Base-by-base conservation (phyloP, 2,888 invertebrate genomes). In the Tenthredo amoena region DNA sequence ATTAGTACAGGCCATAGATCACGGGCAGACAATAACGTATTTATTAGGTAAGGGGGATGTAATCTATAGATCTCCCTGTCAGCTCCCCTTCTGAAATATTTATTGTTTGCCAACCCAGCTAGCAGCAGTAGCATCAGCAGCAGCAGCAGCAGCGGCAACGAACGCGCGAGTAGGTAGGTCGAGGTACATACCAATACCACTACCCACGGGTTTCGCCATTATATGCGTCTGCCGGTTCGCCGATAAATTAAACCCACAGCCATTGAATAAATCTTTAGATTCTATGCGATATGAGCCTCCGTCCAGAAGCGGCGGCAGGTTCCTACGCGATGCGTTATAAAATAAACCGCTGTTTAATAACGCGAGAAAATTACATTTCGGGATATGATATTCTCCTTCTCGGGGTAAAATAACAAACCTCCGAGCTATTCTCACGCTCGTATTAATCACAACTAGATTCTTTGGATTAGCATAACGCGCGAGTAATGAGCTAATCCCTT, bases 51-150 rank as follows among this genome's bases (percentile, higher is more conserved):
- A 88, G 88, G 88, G 89, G 89, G 87, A 87, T 88, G 89, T 89
- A 90, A 90, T 90, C 88, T 90, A 90, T 89, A 88, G 88, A 89
- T 88, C 89, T 86, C 85, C 87, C 88, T 88, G 89, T 89, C 89
- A 89, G 89, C 90, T 90, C 90, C 90, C 90, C 90, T 90, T 90
- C 89, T 89, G 90, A 90, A 90, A 89, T 90, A 90, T 90, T 89
- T 90, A 90, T 89, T 89, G 88, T 87, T 88, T 85, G 86, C 87
- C 87, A 88, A 88, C 55, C 55, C 18, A n/a, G 47, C 47, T 47
- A 89, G 89, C 26, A 9, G 26, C 21, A 9, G n/a, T n/a, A n/a
- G 40, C 31, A 9, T 0, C 18, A 26, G 68, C 6, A 65, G 65
- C 12, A 31, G 34, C 15, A 31, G 34, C 40, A 12, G 68, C 7